Evolutionary conservation across 2,797 vertebrate genomes (phyloP), one percentile per base, ranked within the genome.

Genomic region (Apogon talboti): DNA sequence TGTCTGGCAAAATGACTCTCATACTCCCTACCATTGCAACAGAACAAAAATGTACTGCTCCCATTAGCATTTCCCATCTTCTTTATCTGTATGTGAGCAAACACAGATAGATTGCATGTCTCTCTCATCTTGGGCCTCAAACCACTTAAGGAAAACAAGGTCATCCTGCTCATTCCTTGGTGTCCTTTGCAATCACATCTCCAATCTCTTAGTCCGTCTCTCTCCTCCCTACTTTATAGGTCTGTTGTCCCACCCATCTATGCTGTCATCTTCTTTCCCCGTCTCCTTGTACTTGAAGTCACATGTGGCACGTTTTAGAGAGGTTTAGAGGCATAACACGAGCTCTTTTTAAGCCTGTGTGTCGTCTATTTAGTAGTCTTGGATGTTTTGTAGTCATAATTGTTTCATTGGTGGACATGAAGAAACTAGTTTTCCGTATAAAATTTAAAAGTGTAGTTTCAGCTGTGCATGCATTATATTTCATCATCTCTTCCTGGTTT

Each of bases 61-160:
- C 4, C 7, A 4, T 11, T 61, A 44, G 46, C 28, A 37, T 57
- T 42, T 12, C 21, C 21, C 21, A 24, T n/a, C n/a, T n/a, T 49
- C 44, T 45, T 57, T 65, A 61, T 52, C 41, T 49, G 14, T 24
- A 10, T 58, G 30, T 68, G 40, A 58, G 48, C 12, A 35, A 10
- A 53, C 15, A 50, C 48, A 37, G 42, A 38, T 14, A 47, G 19
- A 44, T 40, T 13, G 43, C 4, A 3, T 19, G 19, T 67, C 37
- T 54, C 55, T 65, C 60, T 64, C 45, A 41, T 69, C 69, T 53
- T 40, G 37, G 44, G 53, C 65, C 74, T 56, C 51, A 60, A 66
- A 30, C 48, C 51, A 49, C 70, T 62, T 55, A 51, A 55, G 30
- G 46, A 40, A 68, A 58, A 62, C 42, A 56, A 60, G 47, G 59